These are phyloP conservation scores for Pithys albifrons DNA, from an alignment of 2,113 vertebrate genomes.

Conservation along the genomic window DNA sequence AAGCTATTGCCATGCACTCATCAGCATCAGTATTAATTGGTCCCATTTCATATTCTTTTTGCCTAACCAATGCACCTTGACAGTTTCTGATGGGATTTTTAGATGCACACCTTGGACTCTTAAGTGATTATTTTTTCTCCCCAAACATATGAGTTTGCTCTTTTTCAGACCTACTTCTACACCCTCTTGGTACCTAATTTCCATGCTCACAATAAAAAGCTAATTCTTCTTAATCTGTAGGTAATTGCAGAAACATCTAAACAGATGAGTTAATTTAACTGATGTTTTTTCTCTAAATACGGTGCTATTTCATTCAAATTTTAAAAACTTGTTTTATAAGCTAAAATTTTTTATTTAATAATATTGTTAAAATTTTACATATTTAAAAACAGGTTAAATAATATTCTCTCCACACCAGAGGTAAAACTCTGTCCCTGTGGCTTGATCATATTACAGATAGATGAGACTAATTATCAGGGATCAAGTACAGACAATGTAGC, in stretches of 20 bases:
- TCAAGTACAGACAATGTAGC: conserved; percentile 48
- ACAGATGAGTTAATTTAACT: background rate
- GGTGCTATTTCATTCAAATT: background rate
- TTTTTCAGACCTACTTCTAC: conserved; percentile 57
- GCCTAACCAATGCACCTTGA: conserved; percentile 74
- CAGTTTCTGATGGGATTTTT: conserved; percentile 75
- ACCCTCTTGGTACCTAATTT: conserved; percentile 66
- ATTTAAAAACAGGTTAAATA: conserved; percentile 44
- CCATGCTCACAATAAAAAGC: background rate
- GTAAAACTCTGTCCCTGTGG: conserved; percentile 10
- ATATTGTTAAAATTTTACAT: background rate
- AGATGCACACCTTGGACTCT: conserved; percentile 74
- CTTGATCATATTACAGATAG: conserved; percentile 10
- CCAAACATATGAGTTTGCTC: conserved; percentile 67
- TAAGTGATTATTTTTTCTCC: conserved; percentile 74
- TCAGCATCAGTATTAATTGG: conserved; percentile 47
- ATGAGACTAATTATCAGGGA: conserved; percentile 61
- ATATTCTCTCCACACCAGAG: background rate
- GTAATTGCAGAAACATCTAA: conserved; percentile 3
- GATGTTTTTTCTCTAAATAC: conserved; percentile 30
- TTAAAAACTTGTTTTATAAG: background rate
- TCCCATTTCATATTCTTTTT: conserved; percentile 67
- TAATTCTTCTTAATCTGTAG: conserved; percentile 25
- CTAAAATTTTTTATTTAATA: background rate
- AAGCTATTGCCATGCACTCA: conserved; percentile 46